Evolutionary conservation across 2,797 vertebrate genomes (phyloP), one percentile per base, ranked within the genome.

Genomic region (Ctenopoma kingsleyae): DNA sequence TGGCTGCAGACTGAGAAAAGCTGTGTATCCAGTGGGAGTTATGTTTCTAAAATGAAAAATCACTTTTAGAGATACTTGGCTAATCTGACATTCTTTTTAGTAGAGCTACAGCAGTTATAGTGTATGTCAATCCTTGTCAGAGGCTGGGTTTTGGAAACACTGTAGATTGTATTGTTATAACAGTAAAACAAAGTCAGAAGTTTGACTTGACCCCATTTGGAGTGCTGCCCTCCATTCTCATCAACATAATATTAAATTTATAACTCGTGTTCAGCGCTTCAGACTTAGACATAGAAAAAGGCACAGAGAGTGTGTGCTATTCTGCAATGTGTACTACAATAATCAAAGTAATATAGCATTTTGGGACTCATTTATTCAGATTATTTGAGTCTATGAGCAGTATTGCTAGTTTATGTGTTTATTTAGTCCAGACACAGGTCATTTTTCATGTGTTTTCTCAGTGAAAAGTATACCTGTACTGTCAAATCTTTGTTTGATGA

Each of bases 1-100:
- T 87, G 80, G 74, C 78, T 82, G 69, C 76, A 75, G 82, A 84
- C 72, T 53, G 72, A 71, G 49, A 27, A 57, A 61, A 84, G 41
- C 25, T 5, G 11, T 41, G 44, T 59, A 8, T 78, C 78, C 80
- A 57, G 36, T 73, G 69, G 78, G 81, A 86, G 44, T 69, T 80
- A 69, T 80, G 61, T 44, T 58, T 61, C 55, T 3, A 16, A 70
- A 77, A 76, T 38, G 4, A 79, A 67, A 77, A 50, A 62, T 57
- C 36, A 19, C 48, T 81, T 76, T 74, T 50, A 41, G 43, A 71
- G 52, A 74, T 55, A 36, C 46, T 64, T 54, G 56, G 19, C 51
- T 62, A 53, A 81, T 80, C 44, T 66, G 47, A n/a, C 47, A 55
- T 65, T 67, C 48, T 48, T 67, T 70, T 71, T 62, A 44, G 54